Conservation (phyloP, 2,113 vertebrate species). For the Petrocephalus microphthalmus region DNA sequence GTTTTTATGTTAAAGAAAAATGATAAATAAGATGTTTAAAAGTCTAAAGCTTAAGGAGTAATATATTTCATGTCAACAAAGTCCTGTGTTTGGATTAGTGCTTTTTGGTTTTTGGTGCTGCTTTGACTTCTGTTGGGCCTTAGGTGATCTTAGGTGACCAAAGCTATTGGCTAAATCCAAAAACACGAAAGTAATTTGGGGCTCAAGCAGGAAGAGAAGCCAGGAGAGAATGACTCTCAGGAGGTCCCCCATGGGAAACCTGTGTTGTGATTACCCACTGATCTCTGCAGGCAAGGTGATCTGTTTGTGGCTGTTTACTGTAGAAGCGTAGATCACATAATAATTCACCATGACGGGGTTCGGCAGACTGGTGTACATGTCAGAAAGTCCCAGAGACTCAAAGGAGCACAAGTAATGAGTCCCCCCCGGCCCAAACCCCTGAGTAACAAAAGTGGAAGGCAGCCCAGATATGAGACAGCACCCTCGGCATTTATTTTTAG, state of each 20-base stretch:
- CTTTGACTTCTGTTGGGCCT: background rate
- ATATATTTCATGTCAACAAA: background rate
- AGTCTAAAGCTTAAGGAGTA: background rate
- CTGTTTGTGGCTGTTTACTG: background rate
- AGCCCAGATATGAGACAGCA: background rate
- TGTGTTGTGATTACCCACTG: background rate
- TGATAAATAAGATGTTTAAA: background rate
- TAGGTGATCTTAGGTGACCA: background rate
- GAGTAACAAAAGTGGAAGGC: background rate
- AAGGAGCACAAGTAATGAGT: background rate
- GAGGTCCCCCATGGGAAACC: background rate
- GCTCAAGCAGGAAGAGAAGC: background rate
- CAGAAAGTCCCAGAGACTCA: background rate
- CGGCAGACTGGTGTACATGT: background rate
- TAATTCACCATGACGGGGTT: background rate
- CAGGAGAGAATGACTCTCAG: background rate
- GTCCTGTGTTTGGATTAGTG: background rate
- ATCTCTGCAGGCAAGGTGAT: background rate
- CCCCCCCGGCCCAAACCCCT: background rate
- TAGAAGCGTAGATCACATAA: background rate
- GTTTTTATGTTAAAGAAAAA: background rate
- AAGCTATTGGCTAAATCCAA: background rate
- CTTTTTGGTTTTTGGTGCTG: background rate
- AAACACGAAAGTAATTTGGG: background rate
- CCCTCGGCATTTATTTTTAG: background rate